Evolutionary conservation across 2,797 vertebrate species (phyloP).

Genomic region (Limnodromus scolopaceus): DNA sequence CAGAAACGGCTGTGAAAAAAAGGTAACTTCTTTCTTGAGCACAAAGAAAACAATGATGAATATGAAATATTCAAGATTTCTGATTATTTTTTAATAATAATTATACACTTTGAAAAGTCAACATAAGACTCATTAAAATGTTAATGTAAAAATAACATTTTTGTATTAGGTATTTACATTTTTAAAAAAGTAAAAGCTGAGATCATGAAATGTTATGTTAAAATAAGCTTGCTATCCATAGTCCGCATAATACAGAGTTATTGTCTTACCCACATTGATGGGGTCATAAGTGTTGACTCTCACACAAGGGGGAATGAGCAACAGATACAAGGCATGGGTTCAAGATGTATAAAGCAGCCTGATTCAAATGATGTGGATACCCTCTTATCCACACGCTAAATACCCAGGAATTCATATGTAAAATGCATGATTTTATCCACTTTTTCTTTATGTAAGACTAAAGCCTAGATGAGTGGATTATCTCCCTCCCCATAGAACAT

Average conservation of each 20-base stretch:
- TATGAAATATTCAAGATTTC: slow-evolving; percentile 31
- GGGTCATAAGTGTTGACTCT: neutral
- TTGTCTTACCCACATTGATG: neutral
- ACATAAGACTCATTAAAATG: slow-evolving; percentile 60
- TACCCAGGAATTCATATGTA: neutral
- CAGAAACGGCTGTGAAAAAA: neutral
- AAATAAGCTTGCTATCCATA: neutral
- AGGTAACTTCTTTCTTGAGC: neutral
- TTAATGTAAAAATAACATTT: slow-evolving; percentile 68
- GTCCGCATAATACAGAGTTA: neutral
- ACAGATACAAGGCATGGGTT: neutral
- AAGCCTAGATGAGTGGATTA: neutral
- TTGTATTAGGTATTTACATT: slow-evolving; percentile 50
- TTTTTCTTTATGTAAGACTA: neutral
- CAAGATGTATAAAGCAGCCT: neutral
- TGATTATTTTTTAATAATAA: slow-evolving; percentile 45
- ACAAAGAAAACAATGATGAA: slow-evolving; percentile 36
- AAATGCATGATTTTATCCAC: neutral
- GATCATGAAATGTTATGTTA: neutral
- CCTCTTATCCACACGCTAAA: neutral
- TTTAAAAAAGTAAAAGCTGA: neutral
- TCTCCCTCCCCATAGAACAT: neutral
- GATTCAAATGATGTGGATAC: neutral
- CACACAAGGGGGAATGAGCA: neutral
- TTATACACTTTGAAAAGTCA: slow-evolving; percentile 52